Evolutionary conservation across 2,113 vertebrate species (phyloP), one percentile per base, ranked within the genome.

Genomic region (Hyla sarda): DNA sequence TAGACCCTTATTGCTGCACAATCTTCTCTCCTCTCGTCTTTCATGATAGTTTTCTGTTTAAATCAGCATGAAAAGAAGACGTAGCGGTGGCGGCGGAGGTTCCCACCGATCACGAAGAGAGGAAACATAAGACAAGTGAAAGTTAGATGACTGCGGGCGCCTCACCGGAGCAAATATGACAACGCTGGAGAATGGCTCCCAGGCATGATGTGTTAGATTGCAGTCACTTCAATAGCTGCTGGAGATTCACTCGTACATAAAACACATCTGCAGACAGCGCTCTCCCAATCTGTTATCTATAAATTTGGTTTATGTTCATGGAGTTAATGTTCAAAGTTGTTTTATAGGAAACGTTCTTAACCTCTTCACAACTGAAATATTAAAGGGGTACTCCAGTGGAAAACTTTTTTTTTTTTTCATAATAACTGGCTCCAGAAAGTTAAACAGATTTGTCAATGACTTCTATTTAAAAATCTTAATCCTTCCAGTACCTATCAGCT

Each of bases 301-400:
- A 83, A 83, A 83, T 74, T 37, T 58, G 82, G 4, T 83, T 83
- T 74, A 83, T 83, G 71, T 16, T 83, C 71, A 74, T 83, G 52
- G 74, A 74, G 82, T 56, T 58, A 69, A 83, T 58, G 82, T 25
- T 28, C 52, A 81, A 81, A 81, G 78, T 65, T 81, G 34, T 45
- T 65, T 81, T 34, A 32, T 52, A 32, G 41, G 17, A 71, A 82
- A 82, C 62, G 47, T 41, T 50, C 28, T 50, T 82, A 67, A 69
- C 45, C 45, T 82, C 32, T 67, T 82, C 45, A 23, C n/a, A n/a
- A n/a, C n/a, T n/a, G n/a, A n/a, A n/a, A n/a, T n/a, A n/a, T n/a
- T n/a, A n/a, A n/a, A n/a, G n/a, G n/a, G n/a, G n/a, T n/a, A n/a
- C n/a, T n/a, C n/a, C n/a, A n/a, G n/a, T n/a, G n/a, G n/a, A n/a